Percentiles rank a stretch among this genome's conserved stretches.
Evolutionary conservation across 2,113 vertebrate genomes (phyloP).

Genomic region (Pica pica): DNA sequence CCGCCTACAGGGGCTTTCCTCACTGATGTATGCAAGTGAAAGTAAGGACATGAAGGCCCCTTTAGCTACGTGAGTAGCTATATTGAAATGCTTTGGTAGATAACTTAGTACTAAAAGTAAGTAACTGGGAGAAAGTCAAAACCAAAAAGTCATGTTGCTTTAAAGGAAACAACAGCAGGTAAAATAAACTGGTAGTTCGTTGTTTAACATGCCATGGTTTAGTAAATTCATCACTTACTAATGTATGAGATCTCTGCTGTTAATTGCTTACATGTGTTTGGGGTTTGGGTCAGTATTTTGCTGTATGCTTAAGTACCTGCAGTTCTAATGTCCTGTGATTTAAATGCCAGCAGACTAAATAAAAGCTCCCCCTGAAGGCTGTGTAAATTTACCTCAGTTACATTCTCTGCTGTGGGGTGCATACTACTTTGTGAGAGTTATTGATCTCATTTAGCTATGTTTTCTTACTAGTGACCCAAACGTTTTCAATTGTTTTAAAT

Average conservation of each 20-base stretch:
- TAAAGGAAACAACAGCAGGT: conserved; percentile 63
- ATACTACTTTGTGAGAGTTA: neutral
- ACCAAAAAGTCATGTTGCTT: neutral
- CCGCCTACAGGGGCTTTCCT: conserved; percentile 93
- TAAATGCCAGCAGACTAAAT: neutral
- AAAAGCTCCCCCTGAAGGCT: neutral
- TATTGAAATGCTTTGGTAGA: conserved; percentile 80
- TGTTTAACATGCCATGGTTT: neutral
- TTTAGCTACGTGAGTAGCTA: conserved; percentile 97
- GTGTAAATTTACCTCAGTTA: neutral
- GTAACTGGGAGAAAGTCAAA: conserved; percentile 46
- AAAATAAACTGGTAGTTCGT: conserved; percentile 14
- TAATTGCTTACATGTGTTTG: neutral
- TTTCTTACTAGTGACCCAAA: neutral
- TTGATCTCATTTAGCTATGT: neutral
- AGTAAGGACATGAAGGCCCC: conserved; percentile 99
- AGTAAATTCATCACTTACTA: neutral
- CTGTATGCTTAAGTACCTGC: neutral
- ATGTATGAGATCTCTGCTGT: neutral
- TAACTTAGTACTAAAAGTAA: conserved; percentile 77
- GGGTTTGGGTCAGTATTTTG: neutral
- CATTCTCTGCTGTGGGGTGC: neutral
- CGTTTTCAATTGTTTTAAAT: neutral
- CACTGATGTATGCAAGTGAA: conserved; percentile 96
- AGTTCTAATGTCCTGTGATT: neutral